Evolutionary conservation across 2,888 invertebrate species (phyloP).

Genomic region (Julus scanicus): DNA sequence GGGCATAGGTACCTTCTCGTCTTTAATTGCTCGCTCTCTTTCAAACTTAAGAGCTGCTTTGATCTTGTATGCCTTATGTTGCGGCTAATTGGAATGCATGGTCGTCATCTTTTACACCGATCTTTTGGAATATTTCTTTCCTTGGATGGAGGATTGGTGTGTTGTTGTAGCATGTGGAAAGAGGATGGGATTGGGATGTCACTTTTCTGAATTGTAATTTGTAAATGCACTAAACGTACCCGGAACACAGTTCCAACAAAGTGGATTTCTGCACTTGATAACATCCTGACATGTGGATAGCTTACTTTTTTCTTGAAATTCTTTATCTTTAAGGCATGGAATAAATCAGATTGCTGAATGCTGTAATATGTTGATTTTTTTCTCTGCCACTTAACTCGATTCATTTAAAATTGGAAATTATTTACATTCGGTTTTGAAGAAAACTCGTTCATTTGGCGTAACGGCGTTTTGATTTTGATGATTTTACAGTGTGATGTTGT

Average conservation of each 20-base stretch:
- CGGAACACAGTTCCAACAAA: background rate
- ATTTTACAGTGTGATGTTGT: too few relatives aligned
- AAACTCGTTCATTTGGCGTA: too few relatives aligned
- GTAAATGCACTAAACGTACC: background rate
- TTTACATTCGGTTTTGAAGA: too few relatives aligned
- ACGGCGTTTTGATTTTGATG: too few relatives aligned
- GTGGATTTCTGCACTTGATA: background rate
- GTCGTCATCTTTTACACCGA: background rate
- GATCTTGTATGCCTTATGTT: background rate
- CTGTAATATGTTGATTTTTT: background rate
- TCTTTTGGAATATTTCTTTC: background rate
- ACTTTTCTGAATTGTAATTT: background rate
- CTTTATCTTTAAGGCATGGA: background rate
- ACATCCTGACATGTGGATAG: background rate
- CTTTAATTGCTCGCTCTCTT: background rate
- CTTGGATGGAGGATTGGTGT: background rate
- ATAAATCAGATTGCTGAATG: background rate
- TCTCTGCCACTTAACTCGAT: background rate
- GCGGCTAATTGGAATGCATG: background rate
- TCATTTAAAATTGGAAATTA: too few relatives aligned
- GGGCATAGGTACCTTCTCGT: conserved; percentile 55
- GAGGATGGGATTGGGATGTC: too few relatives aligned
- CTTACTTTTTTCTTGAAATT: background rate
- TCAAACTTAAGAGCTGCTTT: background rate
- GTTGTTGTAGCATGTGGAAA: background rate